Base-by-base conservation (phyloP, 2,113 vertebrate species). In the Laterallus jamaicensis region DNA sequence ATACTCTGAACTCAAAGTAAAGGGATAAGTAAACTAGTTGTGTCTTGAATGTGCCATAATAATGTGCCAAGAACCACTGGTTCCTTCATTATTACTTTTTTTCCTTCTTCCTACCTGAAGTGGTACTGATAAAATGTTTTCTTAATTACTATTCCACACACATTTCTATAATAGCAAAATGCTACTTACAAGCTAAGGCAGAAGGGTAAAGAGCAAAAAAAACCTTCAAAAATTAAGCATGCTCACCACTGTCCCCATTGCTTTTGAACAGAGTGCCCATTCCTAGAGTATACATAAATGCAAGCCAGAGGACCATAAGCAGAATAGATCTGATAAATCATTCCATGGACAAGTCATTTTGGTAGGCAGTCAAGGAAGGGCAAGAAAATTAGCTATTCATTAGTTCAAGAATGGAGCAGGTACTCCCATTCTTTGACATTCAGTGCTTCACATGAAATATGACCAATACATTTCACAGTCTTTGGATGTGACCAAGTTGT, bases 321-420 rank as follows among this genome's bases (percentile, higher is more conserved):
- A 79, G 32, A 74, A 87, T 2, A 60, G 37, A 76, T 64, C 39
- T 1, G 13, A 42, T 35, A 68, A 66, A 67, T 75, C 35, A 25
- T 79, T 73, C 32, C 29, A 22, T 29, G 26, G 35, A 59, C 26
- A 91, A 78, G 55, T 55, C 2, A 37, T 70, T 93, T 66, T 62
- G 9, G 40, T 59, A 88, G 2, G 1, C 74, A 62, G 32, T 44
- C 15, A 5, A 40, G 11, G 17, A 90, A 93, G 22, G 29, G 32
- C 29, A 90, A 67, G 56, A 54, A 82, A 92, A 94, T 88, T 76
- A 92, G 29, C 31, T 87, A 55, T 85, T 92, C 92, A 88, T 88
- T 66, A 86, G 59, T 39, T 69, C 58, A 75, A 79, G 66, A 55
- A 76, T 26, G 25, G 69, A 95, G 60, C 35, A 91, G 62, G 75